Conservation (phyloP, 2,113 vertebrate genomes). For the sheep (Ovis aries) region DNA sequence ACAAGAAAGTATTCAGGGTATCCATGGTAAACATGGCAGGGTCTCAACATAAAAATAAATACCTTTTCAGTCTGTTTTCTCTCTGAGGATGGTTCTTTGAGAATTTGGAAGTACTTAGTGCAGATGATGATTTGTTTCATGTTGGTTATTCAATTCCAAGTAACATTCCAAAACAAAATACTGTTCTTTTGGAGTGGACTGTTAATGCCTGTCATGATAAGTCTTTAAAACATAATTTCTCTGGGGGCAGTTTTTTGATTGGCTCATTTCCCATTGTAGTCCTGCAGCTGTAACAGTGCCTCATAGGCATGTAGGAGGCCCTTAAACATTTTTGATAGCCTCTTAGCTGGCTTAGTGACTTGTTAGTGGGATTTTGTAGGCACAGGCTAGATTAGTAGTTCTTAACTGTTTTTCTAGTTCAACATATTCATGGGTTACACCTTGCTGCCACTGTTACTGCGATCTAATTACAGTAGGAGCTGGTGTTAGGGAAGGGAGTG, state of each 20-base stretch:
- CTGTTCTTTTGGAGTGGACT: not conserved
- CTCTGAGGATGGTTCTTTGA: not conserved
- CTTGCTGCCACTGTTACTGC: not conserved
- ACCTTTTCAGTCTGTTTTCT: not conserved
- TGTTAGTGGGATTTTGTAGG: not conserved
- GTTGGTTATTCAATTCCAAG: not conserved
- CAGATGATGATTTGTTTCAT: not conserved
- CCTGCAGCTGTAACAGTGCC: not conserved
- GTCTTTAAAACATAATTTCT: conserved; percentile 4
- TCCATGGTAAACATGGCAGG: not conserved
- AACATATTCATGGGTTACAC: not conserved
- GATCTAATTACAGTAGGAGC: not conserved
- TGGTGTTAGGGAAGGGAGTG: not conserved
- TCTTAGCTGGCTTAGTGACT: not conserved
- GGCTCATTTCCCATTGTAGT: not conserved
- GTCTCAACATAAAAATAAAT: not conserved
- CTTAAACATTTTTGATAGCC: conserved; percentile 2
- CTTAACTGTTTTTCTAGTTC: not conserved
- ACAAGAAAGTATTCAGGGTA: not conserved
- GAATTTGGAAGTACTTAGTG: conserved; percentile 17
- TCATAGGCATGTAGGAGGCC: not conserved
- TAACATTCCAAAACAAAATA: not conserved
- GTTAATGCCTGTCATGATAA: not conserved
- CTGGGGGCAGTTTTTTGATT: not conserved
- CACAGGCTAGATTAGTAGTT: not conserved